A percentile compares a stretch with the other conserved stretches of the same genome.
Conservation (phyloP, 1,140 invertebrate genomes). For the Probaryconus sp. region DNA sequence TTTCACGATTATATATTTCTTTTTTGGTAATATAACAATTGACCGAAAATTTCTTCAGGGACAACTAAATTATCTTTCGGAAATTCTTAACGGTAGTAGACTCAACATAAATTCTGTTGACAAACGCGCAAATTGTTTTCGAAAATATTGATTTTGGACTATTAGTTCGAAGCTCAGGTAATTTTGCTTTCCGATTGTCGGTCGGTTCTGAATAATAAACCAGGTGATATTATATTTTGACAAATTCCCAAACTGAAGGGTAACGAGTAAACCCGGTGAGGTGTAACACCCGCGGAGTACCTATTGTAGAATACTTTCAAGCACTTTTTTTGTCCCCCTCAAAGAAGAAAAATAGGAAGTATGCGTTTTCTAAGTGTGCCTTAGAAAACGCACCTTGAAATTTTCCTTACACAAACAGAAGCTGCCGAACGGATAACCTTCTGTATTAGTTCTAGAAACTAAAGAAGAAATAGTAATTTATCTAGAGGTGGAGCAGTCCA, state of each 20-base stretch:
- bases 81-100: constrained; percentile 36
- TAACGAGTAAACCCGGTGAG: constrained; percentile 32
- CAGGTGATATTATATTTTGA: constrained; percentile 8
- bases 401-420: too few relatives aligned
- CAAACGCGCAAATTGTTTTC: constrained; percentile 2
- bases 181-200: constrained; percentile 7
- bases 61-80: constrained; percentile 6
- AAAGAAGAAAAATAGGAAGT: too few relatives aligned
- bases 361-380: too few relatives aligned
- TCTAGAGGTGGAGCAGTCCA: too few relatives aligned
- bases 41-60: too few relatives aligned
- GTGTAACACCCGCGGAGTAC: constrained; percentile 11
- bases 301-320: constrained; percentile 2
- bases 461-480: too few relatives aligned
- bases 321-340: neutral
- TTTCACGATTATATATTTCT: too few relatives aligned
- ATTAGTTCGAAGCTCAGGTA: constrained; percentile 16
- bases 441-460: too few relatives aligned
- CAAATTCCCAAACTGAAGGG: constrained; percentile 1
- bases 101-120: too few relatives aligned
- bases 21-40: too few relatives aligned
- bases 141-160: constrained; percentile 25
- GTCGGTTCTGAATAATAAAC: neutral
- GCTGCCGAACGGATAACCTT: too few relatives aligned
- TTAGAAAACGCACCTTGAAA: too few relatives aligned